phyloP scores from a whole-genome alignment of 2,797 vertebrate genomes.

The Mus minutoides region DNA sequence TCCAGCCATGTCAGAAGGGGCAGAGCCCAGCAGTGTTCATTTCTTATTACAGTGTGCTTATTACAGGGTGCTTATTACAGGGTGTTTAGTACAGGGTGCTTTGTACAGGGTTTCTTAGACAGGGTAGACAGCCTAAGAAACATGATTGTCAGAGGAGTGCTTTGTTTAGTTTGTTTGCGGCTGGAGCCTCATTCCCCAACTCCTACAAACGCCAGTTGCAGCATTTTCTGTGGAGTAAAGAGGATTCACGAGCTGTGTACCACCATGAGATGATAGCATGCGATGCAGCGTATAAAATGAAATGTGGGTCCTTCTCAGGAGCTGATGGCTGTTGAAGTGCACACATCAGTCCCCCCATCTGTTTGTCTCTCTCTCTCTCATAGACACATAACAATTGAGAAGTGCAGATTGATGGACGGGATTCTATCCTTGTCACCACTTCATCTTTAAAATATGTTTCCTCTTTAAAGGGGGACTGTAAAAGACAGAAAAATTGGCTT shows the following conservation, averaged over 20 bases:
- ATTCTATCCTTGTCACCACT: conserved; percentile 64
- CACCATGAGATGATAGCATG: conserved; percentile 38
- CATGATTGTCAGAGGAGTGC: not conserved
- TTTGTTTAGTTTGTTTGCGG: conserved; percentile 55
- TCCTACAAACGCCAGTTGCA: not conserved
- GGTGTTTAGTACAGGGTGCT: not conserved
- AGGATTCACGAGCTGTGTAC: not conserved
- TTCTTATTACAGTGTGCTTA: not conserved
- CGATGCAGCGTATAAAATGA: conserved; percentile 35
- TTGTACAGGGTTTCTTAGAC: not conserved
- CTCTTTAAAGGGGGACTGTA: conserved; percentile 57
- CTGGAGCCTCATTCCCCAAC: not conserved
- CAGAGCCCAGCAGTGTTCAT: too few relatives aligned
- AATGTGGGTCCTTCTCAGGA: conserved; percentile 39
- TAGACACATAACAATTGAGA: conserved; percentile 28
- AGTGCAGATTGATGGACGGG: conserved; percentile 50
- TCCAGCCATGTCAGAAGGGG: not conserved
- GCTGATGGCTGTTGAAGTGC: not conserved
- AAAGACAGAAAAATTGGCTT: conserved; percentile 65
- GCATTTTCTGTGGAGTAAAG: conserved; percentile 23
- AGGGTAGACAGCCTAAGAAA: not conserved
- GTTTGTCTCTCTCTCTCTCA: conserved; percentile 5
- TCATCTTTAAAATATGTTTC: conserved; percentile 65
- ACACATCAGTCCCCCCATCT: not conserved
- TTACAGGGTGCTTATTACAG: not conserved